Conservation (phyloP, 2,113 vertebrate species). For the Tympanuchus pallidicinctus region DNA sequence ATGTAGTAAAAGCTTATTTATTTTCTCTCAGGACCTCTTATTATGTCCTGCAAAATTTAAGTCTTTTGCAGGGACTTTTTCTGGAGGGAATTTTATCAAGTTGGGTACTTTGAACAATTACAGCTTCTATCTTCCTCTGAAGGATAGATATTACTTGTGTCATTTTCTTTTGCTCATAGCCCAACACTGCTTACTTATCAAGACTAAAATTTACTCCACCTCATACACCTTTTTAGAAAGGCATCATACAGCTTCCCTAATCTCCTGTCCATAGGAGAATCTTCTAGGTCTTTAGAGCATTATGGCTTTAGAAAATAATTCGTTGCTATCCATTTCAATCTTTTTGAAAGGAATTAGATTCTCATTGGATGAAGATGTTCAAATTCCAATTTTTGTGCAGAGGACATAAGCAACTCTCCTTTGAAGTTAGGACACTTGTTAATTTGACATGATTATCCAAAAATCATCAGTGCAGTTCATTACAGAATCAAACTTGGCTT, state of each 20-base stretch:
- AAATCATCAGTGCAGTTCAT: neutral
- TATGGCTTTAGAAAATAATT: neutral
- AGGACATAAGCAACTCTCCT: neutral
- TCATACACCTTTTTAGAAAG: neutral
- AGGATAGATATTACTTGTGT: neutral
- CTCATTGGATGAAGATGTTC: neutral
- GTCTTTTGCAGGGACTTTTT: neutral
- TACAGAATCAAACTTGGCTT: neutral
- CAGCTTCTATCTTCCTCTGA: neutral
- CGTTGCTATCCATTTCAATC: neutral
- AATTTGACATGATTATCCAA: conserved; percentile 21
- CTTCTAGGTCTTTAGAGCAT: neutral
- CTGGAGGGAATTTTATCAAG: neutral
- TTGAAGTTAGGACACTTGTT: conserved; percentile 1
- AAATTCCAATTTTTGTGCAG: neutral
- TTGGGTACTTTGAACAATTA: neutral
- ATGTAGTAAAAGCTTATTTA: neutral
- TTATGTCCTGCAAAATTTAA: neutral
- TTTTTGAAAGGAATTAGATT: neutral
- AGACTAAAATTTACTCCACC: neutral
- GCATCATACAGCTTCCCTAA: neutral
- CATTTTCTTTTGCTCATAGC: neutral
- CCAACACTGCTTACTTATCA: neutral
- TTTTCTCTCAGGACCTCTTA: neutral
- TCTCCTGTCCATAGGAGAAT: neutral